Conservation (phyloP, 1,140 invertebrate species). For the Penaeus vannamei region DNA sequence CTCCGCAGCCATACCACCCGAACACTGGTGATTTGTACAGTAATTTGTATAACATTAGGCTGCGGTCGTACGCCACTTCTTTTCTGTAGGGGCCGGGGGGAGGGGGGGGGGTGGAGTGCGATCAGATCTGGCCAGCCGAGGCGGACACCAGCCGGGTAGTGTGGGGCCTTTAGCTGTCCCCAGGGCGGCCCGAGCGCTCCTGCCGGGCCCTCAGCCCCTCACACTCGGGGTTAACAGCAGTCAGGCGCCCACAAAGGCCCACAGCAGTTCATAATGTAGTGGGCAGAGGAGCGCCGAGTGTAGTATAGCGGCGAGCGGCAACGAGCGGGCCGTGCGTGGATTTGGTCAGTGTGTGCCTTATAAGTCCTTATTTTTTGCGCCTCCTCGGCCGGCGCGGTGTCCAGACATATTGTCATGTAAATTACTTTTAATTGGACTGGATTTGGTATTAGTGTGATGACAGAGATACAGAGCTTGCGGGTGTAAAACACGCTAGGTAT, state of each 20-base stretch:
- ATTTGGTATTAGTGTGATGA: conserved; percentile 63
- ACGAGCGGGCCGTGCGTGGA: conserved; percentile 2
- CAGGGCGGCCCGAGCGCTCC: no score
- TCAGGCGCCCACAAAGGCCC: background rate
- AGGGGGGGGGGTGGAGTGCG: background rate
- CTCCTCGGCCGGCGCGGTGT: conserved; percentile 41
- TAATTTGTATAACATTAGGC: conserved; percentile 63
- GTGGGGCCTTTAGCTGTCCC: background rate
- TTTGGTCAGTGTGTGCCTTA: conserved; percentile 52
- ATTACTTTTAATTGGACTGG: conserved; percentile 65
- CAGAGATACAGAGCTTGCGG: conserved; percentile 42
- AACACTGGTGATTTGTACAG: conserved; percentile 59
- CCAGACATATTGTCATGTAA: conserved; percentile 66
- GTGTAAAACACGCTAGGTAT: conserved; percentile 23
- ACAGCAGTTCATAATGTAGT: background rate
- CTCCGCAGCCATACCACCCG: background rate
- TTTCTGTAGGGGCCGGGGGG: conserved; percentile 22
- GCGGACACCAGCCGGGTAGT: background rate
- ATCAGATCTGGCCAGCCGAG: background rate
- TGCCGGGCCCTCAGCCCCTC: background rate
- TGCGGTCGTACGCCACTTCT: conserved; percentile 52
- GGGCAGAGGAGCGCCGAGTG: background rate
- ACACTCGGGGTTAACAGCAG: background rate
- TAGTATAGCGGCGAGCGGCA: background rate
- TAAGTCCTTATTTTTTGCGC: conserved; percentile 57